Base-by-base conservation (phyloP, 1,140 invertebrate species). In the Drosophila arizonae region DNA sequence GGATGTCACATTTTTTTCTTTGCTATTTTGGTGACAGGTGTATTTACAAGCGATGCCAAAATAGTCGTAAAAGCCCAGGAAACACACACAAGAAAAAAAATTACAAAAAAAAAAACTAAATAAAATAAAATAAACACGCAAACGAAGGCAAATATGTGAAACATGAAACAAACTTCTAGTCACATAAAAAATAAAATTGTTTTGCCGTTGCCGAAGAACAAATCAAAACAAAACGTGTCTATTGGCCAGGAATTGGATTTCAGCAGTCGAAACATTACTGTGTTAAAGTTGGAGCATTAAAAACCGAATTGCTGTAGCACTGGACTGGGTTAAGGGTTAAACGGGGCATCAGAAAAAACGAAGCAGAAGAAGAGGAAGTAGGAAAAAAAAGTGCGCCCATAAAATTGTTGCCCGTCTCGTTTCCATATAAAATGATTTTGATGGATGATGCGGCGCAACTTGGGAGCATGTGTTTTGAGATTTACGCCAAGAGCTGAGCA, bases 341-440 rank as follows among this genome's bases (percentile, higher is more conserved):
- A 70, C 10, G 48, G 39, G 54, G 6, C 9, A 2, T 26, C 28
- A 4, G 11, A 52, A 54, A 58, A 63, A 61, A 39, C 1, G 9
- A 2, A 21, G 2, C 1, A 24, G 3, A 24, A 24, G 21, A 24
- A 24, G 21, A 24, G 43, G 43, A 45, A 15, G n/a, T 0, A 21
- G 17, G 50, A 39, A 17, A 17, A 62, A 51, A 61, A 58, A 76
- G 57, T 66, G 77, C 66, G 46, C 52, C 63, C 80, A 82, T 82
- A 82, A 82, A 82, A 84, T 70, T 79, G 82, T 65, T 71, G 63
- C 67, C 77, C 64, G 72, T 66, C 76, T 79, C 72, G 79, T 76
- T 76, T 86, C 84, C 81, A 88, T 88, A 82, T 82, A 87, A 87
- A 87, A 88, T 67, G 84, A 72, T 79, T 87, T 88, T 87, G 82